Evolutionary conservation across 2,797 vertebrate genomes (phyloP), one percentile per base, ranked within the genome.

Genomic region (Decapterus maruadsi): DNA sequence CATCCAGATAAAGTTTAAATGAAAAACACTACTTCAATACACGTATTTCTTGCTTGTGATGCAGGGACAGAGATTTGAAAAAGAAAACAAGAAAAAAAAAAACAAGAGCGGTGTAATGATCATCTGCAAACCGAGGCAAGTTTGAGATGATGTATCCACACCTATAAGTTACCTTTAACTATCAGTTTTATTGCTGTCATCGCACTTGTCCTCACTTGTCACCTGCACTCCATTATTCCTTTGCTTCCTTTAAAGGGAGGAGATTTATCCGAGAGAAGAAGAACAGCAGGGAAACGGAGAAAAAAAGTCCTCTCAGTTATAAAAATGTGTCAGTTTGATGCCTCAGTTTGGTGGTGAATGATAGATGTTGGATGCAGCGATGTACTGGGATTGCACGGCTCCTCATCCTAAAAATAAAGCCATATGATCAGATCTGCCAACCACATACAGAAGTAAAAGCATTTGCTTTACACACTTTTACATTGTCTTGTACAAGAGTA

Each of bases 221-320:
- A 75, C 58, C 67, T 70, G 75, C 16, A 12, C 46, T 66, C 36
- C 45, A 86, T 81, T 82, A 87, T 88, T 87, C 54, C 83, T 79
- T 43, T 54, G 45, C 54, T 78, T 36, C 7, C 6, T 76, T 73
- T 69, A 69, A 78, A 14, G 81, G 81, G 46, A 43, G 64, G 87
- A 82, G 81, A 80, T 83, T 84, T 85, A 81, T 87, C 68, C 55
- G 54, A 59, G 46, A 10, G 17, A 65, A 77, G 65, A 74, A 71
- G 42, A 42, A 71, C 73, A 83, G 76, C 66, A 68, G 64, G 17
- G 63, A 61, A 34, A 69, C 10, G 38, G 48, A 40, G 42, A 9
- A 22, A 68, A 55, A 58, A 64, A 59, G 45, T 48, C 51, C 56
- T 51, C 26, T 86, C 43, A 42, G 51, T 48, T 56, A 54, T 53